These are phyloP conservation scores for Epinephelus malabaricus DNA, from an alignment of 2,797 vertebrate genomes.

Conservation along the genomic window DNA sequence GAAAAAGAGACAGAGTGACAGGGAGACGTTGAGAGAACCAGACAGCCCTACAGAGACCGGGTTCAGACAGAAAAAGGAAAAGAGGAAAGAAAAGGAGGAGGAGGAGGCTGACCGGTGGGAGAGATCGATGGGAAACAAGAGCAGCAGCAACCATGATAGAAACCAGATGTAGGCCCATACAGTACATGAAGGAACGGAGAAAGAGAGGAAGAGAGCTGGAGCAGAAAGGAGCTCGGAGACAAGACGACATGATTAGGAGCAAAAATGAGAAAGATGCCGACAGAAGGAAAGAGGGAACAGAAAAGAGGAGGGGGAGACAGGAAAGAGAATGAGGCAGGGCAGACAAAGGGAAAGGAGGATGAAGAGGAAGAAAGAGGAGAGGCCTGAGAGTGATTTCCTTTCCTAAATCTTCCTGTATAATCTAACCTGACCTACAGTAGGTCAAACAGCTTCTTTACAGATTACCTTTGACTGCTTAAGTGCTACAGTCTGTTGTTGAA, in stretches of 20 bases:
- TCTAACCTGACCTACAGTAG: slow-evolving; percentile 52
- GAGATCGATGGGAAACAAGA: slow-evolving; percentile 81
- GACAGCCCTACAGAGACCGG: slow-evolving; percentile 41
- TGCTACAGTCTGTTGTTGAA: neutral
- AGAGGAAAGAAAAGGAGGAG: slow-evolving; percentile 42
- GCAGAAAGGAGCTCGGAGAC: neutral
- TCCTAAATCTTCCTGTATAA: slow-evolving; percentile 58
- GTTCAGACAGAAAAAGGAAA: slow-evolving; percentile 61
- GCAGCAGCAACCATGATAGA: slow-evolving; percentile 75
- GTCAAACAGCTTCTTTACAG: slow-evolving; percentile 27
- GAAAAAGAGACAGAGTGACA: slow-evolving; percentile 15
- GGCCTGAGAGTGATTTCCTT: slow-evolving; percentile 63
- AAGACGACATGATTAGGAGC: slow-evolving; percentile 43
- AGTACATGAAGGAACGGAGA: slow-evolving; percentile 29
- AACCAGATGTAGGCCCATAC: slow-evolving; percentile 80
- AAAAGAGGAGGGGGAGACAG: slow-evolving; percentile 1
- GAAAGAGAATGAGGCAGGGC: slow-evolving; percentile 15
- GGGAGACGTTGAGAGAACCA: slow-evolving; percentile 43
- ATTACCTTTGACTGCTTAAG: slow-evolving; percentile 25
- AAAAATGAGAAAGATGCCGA: slow-evolving; percentile 42
- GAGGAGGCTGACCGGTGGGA: slow-evolving; percentile 64
- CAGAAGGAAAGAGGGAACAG: slow-evolving; percentile 19
- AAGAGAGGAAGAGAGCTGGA: slow-evolving; percentile 17
- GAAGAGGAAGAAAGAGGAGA: slow-evolving; percentile 35
- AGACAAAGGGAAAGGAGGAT: slow-evolving; percentile 45